phyloP scores from a whole-genome alignment of 2,113 vertebrate genomes.

The Capricornis sumatraensis region DNA sequence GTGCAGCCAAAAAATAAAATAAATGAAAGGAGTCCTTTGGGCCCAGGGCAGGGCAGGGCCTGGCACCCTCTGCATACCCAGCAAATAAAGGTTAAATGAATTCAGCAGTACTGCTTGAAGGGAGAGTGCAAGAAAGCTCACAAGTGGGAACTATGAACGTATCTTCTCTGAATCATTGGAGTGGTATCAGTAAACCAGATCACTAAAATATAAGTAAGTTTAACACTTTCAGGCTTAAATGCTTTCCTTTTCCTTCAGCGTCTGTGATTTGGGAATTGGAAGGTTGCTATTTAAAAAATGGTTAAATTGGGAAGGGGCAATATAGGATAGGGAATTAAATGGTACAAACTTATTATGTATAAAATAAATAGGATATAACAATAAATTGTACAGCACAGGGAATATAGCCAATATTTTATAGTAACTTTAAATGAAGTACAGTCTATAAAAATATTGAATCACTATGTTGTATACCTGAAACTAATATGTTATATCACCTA shows the following conservation, averaged over 20 bases:
- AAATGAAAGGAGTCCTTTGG: background rate
- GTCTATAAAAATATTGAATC: background rate
- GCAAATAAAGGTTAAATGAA: background rate
- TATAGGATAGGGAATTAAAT: background rate
- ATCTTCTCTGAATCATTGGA: background rate
- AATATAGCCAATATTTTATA: background rate
- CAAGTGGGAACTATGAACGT: background rate
- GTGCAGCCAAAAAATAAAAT: background rate
- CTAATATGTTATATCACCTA: background rate
- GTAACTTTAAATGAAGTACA: background rate
- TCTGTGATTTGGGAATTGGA: background rate
- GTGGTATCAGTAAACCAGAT: background rate
- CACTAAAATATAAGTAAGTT: background rate
- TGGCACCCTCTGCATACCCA: background rate
- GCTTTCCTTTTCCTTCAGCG: background rate
- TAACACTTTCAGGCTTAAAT: background rate
- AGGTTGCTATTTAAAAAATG: background rate
- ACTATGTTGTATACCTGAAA: background rate
- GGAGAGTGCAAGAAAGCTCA: background rate
- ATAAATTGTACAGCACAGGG: background rate
- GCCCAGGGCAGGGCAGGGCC: background rate
- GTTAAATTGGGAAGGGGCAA: background rate
- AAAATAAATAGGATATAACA: background rate
- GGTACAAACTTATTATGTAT: background rate
- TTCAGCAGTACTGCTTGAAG: background rate